phyloP scores from a whole-genome alignment of 2,113 vertebrate genomes.

The Elanus axillaris region DNA sequence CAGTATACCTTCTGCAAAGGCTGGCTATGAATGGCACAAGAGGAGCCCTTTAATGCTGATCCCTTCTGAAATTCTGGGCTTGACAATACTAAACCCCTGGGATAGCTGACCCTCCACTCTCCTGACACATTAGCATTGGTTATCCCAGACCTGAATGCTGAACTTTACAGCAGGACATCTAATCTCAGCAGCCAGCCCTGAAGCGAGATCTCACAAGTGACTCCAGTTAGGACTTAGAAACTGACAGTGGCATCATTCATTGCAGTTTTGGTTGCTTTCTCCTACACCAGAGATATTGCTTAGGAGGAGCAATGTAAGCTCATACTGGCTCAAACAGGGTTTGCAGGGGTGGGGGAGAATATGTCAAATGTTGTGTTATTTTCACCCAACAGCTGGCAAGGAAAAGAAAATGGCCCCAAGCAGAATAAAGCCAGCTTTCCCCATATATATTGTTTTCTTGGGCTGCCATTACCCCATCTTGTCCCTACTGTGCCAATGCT shows the following conservation, averaged over 20 bases:
- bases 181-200: neutral
- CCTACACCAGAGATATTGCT: neutral
- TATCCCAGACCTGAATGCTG: neutral
- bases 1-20: neutral
- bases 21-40: neutral
- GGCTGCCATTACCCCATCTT: neutral
- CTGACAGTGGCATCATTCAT: neutral
- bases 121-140: neutral
- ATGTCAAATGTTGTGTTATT: neutral
- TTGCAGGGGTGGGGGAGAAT: neutral
- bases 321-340: neutral
- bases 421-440: neutral
- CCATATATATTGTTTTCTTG: fast-evolving
- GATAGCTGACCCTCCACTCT: neutral
- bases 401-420: neutral
- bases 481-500: neutral
- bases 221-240: neutral
- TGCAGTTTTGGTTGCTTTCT: neutral
- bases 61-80: neutral
- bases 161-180: neutral
- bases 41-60: neutral
- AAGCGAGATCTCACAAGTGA: neutral
- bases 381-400: neutral
- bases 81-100: neutral
- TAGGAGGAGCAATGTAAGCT: neutral